Percentiles rank a stretch among this genome's conserved stretches.
These are phyloP conservation scores for Noctua pronuba DNA, from an alignment of 2,888 invertebrate species.

Conservation along the genomic window DNA sequence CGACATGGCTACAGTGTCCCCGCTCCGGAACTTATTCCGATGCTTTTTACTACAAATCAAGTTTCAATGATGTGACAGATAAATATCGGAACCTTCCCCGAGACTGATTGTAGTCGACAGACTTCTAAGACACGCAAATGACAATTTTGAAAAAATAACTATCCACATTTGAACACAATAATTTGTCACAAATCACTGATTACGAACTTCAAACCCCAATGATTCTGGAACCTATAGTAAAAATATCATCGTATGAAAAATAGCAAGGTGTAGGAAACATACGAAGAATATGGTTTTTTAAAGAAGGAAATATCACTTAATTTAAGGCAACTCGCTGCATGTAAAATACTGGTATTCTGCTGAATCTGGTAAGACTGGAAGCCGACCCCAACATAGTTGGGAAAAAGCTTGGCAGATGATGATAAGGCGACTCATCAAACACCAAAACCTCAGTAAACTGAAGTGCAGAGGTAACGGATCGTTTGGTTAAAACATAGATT, in stretches of 20 bases:
- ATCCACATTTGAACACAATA: not conserved
- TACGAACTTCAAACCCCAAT: not conserved
- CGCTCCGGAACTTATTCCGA: not conserved
- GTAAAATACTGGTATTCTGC: too few species aligned
- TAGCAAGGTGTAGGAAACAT: not conserved
- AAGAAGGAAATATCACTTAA: too few species aligned
- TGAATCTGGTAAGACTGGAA: too few species aligned
- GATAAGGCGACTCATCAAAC: not conserved
- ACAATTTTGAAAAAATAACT: not conserved
- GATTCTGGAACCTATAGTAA: not conserved
- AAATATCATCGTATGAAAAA: not conserved
- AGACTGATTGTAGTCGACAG: not conserved
- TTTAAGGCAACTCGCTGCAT: too few species aligned
- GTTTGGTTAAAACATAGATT: not conserved
- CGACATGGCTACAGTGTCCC: conserved; percentile 15
- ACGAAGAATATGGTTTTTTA: not conserved
- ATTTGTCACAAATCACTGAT: not conserved
- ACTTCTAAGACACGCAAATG: not conserved
- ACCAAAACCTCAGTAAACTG: not conserved
- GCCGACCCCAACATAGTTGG: too few species aligned
- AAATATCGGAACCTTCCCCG: not conserved
- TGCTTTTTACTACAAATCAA: conserved; percentile 12
- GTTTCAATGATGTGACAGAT: not conserved
- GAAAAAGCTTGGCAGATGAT: too few species aligned
- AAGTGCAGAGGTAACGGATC: not conserved